Evolutionary conservation across 2,888 invertebrate species (phyloP).

Genomic region (Drosophila mayaguana): DNA sequence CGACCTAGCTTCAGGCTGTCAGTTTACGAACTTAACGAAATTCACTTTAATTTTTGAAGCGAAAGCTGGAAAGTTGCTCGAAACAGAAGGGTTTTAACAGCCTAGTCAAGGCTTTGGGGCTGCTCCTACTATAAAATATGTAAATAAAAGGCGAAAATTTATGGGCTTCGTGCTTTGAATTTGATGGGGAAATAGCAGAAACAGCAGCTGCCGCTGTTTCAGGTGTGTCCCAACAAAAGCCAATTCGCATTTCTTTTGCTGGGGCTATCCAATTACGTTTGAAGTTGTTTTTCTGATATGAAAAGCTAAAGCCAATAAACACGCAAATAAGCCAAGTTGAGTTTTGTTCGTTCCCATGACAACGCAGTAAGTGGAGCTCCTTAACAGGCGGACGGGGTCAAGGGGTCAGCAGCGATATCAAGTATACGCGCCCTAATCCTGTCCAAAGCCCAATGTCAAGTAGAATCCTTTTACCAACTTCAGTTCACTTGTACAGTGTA

Average conservation of each 20-base stretch:
- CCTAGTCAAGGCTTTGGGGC: slow-evolving; percentile 29
- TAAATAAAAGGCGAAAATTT: slow-evolving; percentile 78
- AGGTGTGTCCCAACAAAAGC: slow-evolving; percentile 59
- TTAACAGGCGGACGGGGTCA: background rate
- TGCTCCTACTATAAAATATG: slow-evolving; percentile 65
- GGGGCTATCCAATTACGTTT: slow-evolving; percentile 73
- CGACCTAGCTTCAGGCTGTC: background rate
- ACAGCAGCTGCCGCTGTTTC: slow-evolving; percentile 29
- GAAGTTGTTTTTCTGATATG: slow-evolving; percentile 58
- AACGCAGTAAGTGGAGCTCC: background rate
- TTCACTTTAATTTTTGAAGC: slow-evolving; percentile 49
- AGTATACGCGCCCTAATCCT: slow-evolving; percentile 48
- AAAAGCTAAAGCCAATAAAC: slow-evolving; percentile 74
- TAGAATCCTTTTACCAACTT: slow-evolving; percentile 18
- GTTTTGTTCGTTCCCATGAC: slow-evolving; percentile 39
- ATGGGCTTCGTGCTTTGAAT: slow-evolving; percentile 77
- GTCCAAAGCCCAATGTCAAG: slow-evolving; percentile 15
- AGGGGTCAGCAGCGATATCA: slow-evolving; percentile 45
- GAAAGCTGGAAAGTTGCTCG: slow-evolving; percentile 10
- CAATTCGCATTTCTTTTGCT: slow-evolving; percentile 52
- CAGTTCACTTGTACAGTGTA: background rate
- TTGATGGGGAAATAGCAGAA: slow-evolving; percentile 53
- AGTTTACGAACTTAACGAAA: slow-evolving; percentile 31
- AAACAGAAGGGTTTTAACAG: slow-evolving; percentile 15
- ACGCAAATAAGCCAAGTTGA: slow-evolving; percentile 73